phyloP scores from a whole-genome alignment of 2,888 invertebrate species.

The Aplocera efformata region DNA sequence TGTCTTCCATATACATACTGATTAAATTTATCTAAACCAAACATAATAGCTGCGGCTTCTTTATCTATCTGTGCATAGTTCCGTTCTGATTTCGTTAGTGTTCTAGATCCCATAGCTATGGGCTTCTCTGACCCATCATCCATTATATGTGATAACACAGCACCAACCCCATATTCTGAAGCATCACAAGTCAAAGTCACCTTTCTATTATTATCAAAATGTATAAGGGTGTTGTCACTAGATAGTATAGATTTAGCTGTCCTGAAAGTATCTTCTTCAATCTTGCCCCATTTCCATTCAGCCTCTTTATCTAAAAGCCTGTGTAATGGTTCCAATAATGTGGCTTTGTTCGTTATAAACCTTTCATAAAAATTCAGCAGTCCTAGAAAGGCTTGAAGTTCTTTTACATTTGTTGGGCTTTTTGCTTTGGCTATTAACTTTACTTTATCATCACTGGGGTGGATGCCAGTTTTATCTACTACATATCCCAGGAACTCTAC shows the following conservation, averaged over 20 bases:
- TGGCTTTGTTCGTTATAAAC: conserved; percentile 2
- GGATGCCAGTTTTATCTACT: conserved; percentile 13
- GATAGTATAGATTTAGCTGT: conserved; percentile 16
- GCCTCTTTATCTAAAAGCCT: conserved; percentile 7
- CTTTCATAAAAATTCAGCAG: conserved; percentile 9
- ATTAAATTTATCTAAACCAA: conserved; percentile 22
- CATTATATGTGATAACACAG: not conserved
- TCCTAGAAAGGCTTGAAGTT: conserved; percentile 1
- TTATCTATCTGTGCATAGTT: conserved; percentile 19
- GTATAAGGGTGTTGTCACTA: conserved; percentile 10
- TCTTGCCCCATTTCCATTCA: conserved; percentile 11
- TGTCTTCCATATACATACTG: conserved; percentile 13
- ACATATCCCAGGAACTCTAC: conserved; percentile 8
- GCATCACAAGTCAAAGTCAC: not conserved
- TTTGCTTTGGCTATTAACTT: not conserved
- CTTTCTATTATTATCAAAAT: conserved; percentile 4
- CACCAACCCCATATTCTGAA: conserved; percentile 1
- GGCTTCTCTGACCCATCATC: conserved; percentile 21
- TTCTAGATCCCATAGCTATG: conserved; percentile 22
- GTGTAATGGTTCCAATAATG: conserved; percentile 8
- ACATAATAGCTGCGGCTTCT: conserved; percentile 27
- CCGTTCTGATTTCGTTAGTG: not conserved
- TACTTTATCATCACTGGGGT: conserved; percentile 4
- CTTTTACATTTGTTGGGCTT: not conserved
- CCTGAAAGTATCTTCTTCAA: conserved; percentile 15